phyloP scores from a whole-genome alignment of 2,797 vertebrate genomes.

The Molossus molossus region DNA sequence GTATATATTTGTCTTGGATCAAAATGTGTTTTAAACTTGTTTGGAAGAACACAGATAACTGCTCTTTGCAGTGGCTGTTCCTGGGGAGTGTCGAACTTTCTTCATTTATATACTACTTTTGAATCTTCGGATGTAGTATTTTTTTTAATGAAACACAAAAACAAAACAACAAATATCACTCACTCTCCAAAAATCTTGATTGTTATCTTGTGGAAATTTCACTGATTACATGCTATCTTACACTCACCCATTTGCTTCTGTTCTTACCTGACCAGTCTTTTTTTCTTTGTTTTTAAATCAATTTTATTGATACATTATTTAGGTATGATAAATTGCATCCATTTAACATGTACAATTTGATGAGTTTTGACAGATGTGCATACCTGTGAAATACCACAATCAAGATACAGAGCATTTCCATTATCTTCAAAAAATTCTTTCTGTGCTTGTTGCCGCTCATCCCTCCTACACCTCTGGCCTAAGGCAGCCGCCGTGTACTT shows the following conservation, averaged over 20 bases:
- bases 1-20: neutral
- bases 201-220: neutral
- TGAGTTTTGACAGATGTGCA: neutral
- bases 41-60: conserved; percentile 18
- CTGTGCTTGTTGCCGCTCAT: neutral
- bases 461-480: neutral
- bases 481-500: neutral
- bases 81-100: neutral
- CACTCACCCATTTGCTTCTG: neutral
- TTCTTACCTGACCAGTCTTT: neutral
- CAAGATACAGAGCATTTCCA: neutral
- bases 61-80: neutral
- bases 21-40: neutral
- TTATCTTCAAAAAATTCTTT: neutral
- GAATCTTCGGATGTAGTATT: neutral
- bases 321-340: neutral
- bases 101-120: conserved; percentile 2
- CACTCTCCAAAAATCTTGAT: neutral
- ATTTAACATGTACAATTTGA: neutral
- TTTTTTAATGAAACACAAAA: conserved; percentile 40
- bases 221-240: neutral
- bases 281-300: conserved; percentile 14
- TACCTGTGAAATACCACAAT: neutral
- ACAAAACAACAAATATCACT: neutral
- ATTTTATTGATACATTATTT: neutral